phyloP scores from a whole-genome alignment of 2,888 invertebrate genomes.

The Microctonus aethiopoides region DNA sequence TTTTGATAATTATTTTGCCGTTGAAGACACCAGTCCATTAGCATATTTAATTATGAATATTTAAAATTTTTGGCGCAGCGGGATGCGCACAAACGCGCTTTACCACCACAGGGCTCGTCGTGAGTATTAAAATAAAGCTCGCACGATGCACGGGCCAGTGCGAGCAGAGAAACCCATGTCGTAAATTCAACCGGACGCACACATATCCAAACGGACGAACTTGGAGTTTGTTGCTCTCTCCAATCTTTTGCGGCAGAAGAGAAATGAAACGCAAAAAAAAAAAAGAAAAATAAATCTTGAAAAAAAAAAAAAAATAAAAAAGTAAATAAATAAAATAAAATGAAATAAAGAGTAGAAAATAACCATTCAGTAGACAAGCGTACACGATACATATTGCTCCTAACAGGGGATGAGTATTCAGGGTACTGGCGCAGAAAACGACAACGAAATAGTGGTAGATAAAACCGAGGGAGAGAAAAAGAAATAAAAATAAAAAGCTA shows the following conservation, averaged over 20 bases:
- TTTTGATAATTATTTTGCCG: conserved; percentile 64
- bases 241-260: conserved; percentile 51
- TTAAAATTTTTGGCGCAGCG: conserved; percentile 64
- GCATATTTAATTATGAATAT: conserved; percentile 66
- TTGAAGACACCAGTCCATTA: conserved; percentile 63
- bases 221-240: conserved; percentile 57
- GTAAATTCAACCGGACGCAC: conserved; percentile 60
- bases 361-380: conserved; percentile 55
- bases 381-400: conserved; percentile 56
- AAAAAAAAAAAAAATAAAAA: conserved; percentile 49
- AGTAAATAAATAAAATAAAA: conserved; percentile 46
- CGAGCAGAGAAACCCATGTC: conserved; percentile 48
- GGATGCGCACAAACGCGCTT: conserved; percentile 48
- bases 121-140: conserved; percentile 61
- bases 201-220: conserved; percentile 36
- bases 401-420: conserved; percentile 48
- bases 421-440: conserved; percentile 12
- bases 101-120: conserved; percentile 34
- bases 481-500: conserved; percentile 11
- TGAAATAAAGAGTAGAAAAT: conserved; percentile 51
- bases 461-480: conserved; percentile 3
- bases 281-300: conserved; percentile 48
- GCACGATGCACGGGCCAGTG: conserved; percentile 52
- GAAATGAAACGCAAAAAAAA: conserved; percentile 48
- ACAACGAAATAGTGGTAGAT: conserved; percentile 26